Evolutionary conservation across 2,113 vertebrate species (phyloP), one percentile per base, ranked within the genome.

Genomic region (Mustela lutreola): DNA sequence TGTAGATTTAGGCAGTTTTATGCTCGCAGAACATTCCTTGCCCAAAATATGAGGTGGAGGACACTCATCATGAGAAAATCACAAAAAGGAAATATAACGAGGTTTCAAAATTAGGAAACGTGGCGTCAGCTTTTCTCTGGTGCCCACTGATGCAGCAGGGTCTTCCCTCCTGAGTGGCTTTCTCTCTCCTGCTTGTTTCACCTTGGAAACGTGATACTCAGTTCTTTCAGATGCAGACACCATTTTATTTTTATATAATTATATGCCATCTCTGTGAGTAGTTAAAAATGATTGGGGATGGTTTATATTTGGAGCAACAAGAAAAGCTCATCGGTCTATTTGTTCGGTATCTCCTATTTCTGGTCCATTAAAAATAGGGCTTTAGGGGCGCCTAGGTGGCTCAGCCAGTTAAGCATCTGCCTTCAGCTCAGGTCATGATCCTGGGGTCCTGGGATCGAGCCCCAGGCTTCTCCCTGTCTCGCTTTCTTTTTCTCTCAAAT

Each of bases 271-370:
- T 65, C 92, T 48, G 89, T 48, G 14, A 16, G 26, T 58, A 8
- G 12, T 50, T 94, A 94, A 45, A 81, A 91, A n/a, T 62, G 50
- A 93, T 15, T 42, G 10, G 10, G 10, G 76, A 12, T 10, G 33
- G 50, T 63, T 96, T 92, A 76, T 56, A 89, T 63, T 86, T 53
- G 81, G n/a, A 92, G 42, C 45, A 93, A 60, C 1, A 84, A 48
- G 15, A 50, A 96, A 62, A 45, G 9, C 9, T 71, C 42, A 62
- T 79, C 45, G 70, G 33, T 45, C 62, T 58, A 48, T 82, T 80
- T 45, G 31, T 96, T 90, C 21, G 58, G 5, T 63, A 76, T 62
- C 15, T 85, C 39, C 4, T 45, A 39, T 31, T 62, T 93, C n/a
- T 50, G 31, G 28, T 86, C 48, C 26, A 93, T 92, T 95, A 67